These are phyloP conservation scores for Ochlodes sylvanus DNA, from an alignment of 2,888 invertebrate genomes.

Conservation along the genomic window DNA sequence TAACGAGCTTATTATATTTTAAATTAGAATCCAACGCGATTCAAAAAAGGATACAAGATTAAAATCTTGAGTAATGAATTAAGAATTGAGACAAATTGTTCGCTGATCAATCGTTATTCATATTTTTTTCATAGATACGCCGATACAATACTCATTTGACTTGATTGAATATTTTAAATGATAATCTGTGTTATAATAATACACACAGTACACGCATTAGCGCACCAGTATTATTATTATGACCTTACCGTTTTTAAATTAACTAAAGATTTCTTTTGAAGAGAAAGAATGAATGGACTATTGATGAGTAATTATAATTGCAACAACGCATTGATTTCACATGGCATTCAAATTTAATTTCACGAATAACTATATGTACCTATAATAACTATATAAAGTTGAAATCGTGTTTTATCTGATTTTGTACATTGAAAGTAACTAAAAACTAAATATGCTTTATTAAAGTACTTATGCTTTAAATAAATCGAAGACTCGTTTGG, in stretches of 20 bases:
- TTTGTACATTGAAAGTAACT: no score
- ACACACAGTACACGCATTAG: no score
- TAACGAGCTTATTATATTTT: conserved; percentile 24
- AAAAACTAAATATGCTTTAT: no score
- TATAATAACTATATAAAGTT: no score
- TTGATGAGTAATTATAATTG: no score
- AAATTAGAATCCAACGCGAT: conserved; percentile 11
- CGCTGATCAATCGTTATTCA: not conserved
- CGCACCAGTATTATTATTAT: not conserved
- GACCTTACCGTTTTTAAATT: not conserved
- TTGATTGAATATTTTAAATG: conserved; percentile 4
- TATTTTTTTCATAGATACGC: not conserved
- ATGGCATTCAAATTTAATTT: no score
- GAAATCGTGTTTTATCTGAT: no score
- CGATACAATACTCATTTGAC: not conserved
- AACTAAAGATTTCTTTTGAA: not conserved
- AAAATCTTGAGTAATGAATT: conserved; percentile 6
- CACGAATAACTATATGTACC: no score
- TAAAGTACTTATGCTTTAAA: no score
- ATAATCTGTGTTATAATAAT: not conserved
- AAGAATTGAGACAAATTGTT: conserved; percentile 9
- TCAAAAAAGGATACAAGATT: not conserved
- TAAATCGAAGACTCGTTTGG: no score
- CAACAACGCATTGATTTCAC: no score
- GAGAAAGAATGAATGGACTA: not conserved